These are phyloP conservation scores for Mirounga angustirostris DNA, from an alignment of 2,113 vertebrate genomes.

Conservation along the genomic window DNA sequence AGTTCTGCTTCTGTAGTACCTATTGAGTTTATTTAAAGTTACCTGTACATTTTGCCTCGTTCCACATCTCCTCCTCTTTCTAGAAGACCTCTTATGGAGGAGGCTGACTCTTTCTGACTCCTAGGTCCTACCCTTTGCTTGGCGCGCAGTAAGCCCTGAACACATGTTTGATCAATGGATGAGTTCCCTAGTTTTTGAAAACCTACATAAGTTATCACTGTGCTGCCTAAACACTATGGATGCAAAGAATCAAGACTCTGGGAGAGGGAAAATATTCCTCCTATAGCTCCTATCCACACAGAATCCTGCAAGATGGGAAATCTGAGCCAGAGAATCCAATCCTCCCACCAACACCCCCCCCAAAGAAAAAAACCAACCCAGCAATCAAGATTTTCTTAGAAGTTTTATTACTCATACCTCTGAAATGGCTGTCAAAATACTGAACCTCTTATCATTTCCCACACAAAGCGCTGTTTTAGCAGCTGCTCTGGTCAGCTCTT, in stretches of 20 bases:
- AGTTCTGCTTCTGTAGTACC: background rate
- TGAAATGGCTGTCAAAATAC: conserved; percentile 69
- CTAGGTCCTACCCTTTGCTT: background rate
- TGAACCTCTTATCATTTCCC: conserved; percentile 38
- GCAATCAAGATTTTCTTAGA: conserved; percentile 50
- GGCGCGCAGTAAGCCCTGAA: background rate
- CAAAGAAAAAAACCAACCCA: background rate
- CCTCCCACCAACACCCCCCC: background rate
- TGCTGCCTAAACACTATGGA: background rate
- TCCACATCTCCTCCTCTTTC: background rate
- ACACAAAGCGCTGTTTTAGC: conserved; percentile 65
- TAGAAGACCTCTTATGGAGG: background rate
- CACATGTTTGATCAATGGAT: background rate
- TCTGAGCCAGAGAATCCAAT: background rate
- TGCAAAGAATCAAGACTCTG: background rate
- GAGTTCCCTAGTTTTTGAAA: background rate
- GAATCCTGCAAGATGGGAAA: background rate
- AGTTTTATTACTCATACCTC: conserved; percentile 47
- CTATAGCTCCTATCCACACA: background rate
- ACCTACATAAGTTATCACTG: background rate
- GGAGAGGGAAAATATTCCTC: background rate
- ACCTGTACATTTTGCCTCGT: background rate
- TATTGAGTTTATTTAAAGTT: background rate
- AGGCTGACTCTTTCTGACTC: background rate
- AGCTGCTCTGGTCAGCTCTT: conserved; percentile 73